These are phyloP conservation scores for Ardeotis arabs DNA, from an alignment of 2,113 vertebrate species.

Conservation along the genomic window DNA sequence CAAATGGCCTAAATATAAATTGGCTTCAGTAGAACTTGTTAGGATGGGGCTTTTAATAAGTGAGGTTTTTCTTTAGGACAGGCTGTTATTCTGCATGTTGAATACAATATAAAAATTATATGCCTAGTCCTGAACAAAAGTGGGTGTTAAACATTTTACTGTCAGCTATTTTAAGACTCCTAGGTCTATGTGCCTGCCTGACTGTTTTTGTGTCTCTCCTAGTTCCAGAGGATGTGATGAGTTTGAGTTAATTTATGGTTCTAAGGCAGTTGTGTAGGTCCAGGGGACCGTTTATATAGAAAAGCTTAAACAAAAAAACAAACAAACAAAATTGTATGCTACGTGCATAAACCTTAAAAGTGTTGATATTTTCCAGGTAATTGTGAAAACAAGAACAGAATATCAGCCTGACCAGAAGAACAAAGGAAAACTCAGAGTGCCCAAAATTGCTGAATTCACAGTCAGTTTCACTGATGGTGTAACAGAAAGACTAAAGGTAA, in stretches of 20 bases:
- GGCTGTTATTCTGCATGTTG: not conserved
- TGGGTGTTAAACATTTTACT: not conserved
- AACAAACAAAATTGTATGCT: not conserved
- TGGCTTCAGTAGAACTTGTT: not conserved
- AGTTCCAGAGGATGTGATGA: not conserved
- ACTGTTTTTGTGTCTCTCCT: not conserved
- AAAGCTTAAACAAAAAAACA: not conserved
- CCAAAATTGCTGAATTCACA: conserved; percentile 98
- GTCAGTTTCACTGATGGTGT: conserved; percentile 93
- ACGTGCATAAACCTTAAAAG: not conserved
- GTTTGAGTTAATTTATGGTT: not conserved
- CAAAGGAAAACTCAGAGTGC: conserved; percentile 92
- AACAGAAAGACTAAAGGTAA: conserved; percentile 89
- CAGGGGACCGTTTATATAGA: not conserved
- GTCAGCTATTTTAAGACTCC: not conserved
- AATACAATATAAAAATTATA: not conserved
- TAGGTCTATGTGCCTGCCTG: not conserved
- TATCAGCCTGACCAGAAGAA: conserved; percentile 97
- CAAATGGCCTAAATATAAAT: not conserved
- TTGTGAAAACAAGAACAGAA: conserved; percentile 97
- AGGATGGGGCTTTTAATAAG: not conserved
- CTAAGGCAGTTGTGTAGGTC: not conserved
- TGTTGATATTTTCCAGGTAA: conserved; percentile 82
- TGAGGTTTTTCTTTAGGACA: not conserved
- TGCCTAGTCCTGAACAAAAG: not conserved